Evolutionary conservation across 2,888 invertebrate genomes (phyloP), one percentile per base, ranked within the genome.

Genomic region (Mayetiola destructor): DNA sequence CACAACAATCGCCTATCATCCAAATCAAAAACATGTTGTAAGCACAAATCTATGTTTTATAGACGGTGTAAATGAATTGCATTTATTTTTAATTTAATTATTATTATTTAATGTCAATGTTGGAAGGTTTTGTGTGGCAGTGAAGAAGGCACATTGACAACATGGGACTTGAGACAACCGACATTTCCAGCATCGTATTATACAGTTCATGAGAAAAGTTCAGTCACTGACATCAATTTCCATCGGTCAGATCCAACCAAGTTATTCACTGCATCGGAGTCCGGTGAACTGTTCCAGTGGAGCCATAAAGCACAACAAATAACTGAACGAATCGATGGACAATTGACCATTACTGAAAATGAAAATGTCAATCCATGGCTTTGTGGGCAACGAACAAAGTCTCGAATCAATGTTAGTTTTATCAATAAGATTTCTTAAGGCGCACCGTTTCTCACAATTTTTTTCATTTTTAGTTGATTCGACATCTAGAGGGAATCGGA

Each of bases 251-350:
- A 87, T 64, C 90, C 92, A 0, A 84, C 88, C 57, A 89, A 89
- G 69, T 67, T 94, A 1, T 84, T 90, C 61, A 86, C 88, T 0
- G 83, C 87, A 66, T 88, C 92, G 0, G 76, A 70, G 56, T 81
- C 83, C 53, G 93, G 93, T 0, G 87, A 90, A 68, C 72, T 93
- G 3, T 92, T 91, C 88, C 88, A 91, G 66, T 94, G 93, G 93
- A 84, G 86, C 60, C 81, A 82, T 65, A 80, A 80, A 60, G 66
- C 69, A 0, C 70, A 77, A 66, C 56, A 57, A 32, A 36, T 40
- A 14, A 42, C 60, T 55, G 16, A 59, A 23, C 55, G 59, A 14
- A 57, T 23, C 1, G 21, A 35, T 20, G 54, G 30, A 21, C 16
- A 55, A 30, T 16, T 37, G 12, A 36, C 36, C 10, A 27, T 29